Conservation (phyloP, 2,113 vertebrate species). For the Lamprologus lemairii region DNA sequence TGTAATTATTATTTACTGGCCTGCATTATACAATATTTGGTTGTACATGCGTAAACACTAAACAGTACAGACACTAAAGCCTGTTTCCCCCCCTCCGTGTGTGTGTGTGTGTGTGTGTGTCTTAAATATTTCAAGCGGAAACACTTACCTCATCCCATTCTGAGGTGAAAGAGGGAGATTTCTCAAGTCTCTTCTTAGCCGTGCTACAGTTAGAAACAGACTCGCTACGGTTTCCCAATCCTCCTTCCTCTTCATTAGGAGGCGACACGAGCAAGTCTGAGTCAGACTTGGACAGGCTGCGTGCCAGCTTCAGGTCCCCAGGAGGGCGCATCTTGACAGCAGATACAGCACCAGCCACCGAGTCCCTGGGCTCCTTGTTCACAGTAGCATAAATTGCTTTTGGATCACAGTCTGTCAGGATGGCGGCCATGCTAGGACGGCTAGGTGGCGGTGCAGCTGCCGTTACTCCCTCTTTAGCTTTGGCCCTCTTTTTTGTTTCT, state of each 20-base stretch:
- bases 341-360: constrained; percentile 61
- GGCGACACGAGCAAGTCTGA: constrained; percentile 93
- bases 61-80: neutral
- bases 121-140: neutral
- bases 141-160: constrained; percentile 97
- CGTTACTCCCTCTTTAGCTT: constrained; percentile 33
- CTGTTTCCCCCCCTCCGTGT: fast-evolving
- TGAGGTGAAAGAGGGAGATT: constrained; percentile 92
- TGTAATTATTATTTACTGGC: neutral
- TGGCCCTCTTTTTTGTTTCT: constrained; percentile 20
- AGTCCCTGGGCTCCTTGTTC: constrained; percentile 72
- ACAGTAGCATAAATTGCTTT: constrained; percentile 78
- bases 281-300: constrained; percentile 96
- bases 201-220: constrained; percentile 92
- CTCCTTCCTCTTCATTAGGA: constrained; percentile 86
- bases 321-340: constrained; percentile 73
- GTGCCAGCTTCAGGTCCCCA: constrained; percentile 90
- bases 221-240: constrained; percentile 89
- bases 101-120: fast-evolving
- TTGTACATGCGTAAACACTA: neutral
- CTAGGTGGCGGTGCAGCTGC: constrained; percentile 26
- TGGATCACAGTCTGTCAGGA: constrained; percentile 74
- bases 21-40: neutral
- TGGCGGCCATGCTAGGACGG: constrained; percentile 64
- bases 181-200: constrained; percentile 91